A percentile compares a stretch with the other conserved stretches of the same genome.
These are phyloP conservation scores for Nestor notabilis DNA, from an alignment of 2,113 vertebrate species.

Conservation along the genomic window DNA sequence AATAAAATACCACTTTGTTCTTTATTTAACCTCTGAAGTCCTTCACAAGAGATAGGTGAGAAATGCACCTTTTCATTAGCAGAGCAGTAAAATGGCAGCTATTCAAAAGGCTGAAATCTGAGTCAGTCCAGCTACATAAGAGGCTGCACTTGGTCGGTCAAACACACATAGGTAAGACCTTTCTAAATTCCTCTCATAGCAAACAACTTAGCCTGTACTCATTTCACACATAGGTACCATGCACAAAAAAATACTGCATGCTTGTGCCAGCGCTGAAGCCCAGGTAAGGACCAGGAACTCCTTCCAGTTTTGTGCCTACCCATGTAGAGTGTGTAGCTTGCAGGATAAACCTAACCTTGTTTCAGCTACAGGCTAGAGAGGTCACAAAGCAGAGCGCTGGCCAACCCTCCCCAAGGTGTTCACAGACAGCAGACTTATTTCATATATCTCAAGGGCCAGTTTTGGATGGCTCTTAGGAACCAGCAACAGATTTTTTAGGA, in stretches of 20 bases:
- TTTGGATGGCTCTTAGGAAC: neutral
- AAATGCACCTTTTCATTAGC: neutral
- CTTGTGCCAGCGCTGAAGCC: neutral
- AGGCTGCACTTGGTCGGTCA: neutral
- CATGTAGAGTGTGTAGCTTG: fast-evolving
- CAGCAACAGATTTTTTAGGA: neutral
- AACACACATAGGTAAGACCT: neutral
- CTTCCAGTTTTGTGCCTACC: neutral
- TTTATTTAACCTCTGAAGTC: neutral
- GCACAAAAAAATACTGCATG: neutral
- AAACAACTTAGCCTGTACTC: neutral
- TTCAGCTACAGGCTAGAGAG: neutral
- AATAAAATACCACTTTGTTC: neutral
- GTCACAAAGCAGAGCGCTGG: neutral
- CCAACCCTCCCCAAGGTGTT: neutral
- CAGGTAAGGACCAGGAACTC: neutral
- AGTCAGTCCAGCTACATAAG: neutral
- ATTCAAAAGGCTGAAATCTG: neutral
- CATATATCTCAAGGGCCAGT: neutral
- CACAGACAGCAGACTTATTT: neutral
- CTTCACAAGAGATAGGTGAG: neutral
- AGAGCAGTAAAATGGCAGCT: neutral
- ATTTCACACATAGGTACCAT: neutral
- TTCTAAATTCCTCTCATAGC: neutral
- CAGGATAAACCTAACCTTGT: neutral